phyloP scores from a whole-genome alignment of 2,797 vertebrate genomes.

The Sebastes minor region DNA sequence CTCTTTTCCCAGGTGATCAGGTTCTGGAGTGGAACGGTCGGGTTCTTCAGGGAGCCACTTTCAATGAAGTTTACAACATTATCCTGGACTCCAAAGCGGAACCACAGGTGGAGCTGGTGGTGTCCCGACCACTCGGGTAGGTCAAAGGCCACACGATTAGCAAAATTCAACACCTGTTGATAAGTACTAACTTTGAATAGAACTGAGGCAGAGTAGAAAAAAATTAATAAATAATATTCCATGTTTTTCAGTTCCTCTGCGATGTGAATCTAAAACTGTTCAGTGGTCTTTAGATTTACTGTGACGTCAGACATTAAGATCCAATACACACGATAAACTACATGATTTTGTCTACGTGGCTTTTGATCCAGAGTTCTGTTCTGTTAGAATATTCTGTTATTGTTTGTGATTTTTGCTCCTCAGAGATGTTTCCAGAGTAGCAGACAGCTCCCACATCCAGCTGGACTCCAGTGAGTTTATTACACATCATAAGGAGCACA shows the following conservation, averaged over 20 bases:
- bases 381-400: not conserved
- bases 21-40: constrained; percentile 97
- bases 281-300: not conserved
- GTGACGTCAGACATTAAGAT: no score
- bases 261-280: not conserved
- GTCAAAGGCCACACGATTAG: constrained; percentile 43
- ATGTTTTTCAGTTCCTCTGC: not conserved
- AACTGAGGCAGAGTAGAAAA: no score
- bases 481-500: not conserved
- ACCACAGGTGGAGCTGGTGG: constrained; percentile 94
- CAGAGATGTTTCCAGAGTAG: constrained; percentile 91
- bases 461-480: constrained; percentile 93
- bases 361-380: not conserved
- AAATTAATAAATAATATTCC: no score
- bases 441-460: constrained; percentile 88
- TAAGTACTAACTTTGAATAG: no score
- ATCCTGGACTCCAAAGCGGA: constrained; percentile 96
- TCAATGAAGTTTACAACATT: constrained; percentile 97
- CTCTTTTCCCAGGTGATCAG: constrained; percentile 88
- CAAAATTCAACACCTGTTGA: not conserved
- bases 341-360: no score
- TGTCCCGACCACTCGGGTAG: constrained; percentile 93
- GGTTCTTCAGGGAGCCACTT: constrained; percentile 93
- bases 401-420: constrained; percentile 62
- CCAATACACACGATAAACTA: no score